Conservation (phyloP, 2,113 vertebrate species). For the Cacatua alba region DNA sequence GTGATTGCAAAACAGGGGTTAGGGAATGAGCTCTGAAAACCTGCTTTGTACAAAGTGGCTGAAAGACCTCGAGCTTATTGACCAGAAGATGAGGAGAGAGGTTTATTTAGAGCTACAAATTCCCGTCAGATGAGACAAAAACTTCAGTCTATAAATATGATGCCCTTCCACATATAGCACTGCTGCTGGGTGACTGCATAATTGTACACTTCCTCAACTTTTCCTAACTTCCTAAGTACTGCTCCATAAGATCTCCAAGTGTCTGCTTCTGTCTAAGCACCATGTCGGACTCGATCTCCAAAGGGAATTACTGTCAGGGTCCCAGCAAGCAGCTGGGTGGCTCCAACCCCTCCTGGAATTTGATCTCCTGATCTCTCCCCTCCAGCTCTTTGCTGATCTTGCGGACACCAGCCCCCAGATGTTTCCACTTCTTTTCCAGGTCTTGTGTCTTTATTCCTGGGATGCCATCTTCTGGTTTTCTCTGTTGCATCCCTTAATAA, state of each 20-base stretch:
- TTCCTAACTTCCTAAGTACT: not conserved
- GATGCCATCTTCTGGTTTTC: not conserved
- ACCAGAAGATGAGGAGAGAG: not conserved
- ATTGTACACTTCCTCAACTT: not conserved
- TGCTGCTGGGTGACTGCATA: not conserved
- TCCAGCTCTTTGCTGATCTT: not conserved
- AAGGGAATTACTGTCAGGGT: not conserved
- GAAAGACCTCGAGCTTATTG: not conserved
- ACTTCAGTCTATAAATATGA: not conserved
- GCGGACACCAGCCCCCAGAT: not conserved
- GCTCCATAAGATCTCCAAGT: not conserved
- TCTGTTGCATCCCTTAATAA: constrained; percentile 20
- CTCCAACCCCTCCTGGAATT: not conserved
- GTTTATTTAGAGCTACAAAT: not conserved
- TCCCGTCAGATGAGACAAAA: not conserved
- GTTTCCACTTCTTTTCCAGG: constrained; percentile 34
- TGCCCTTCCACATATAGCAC: not conserved
- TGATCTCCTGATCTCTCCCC: not conserved
- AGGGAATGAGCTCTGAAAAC: not conserved
- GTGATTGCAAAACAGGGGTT: not conserved
- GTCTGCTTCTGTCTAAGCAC: not conserved
- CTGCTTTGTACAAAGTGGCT: not conserved
- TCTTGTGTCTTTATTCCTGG: constrained; percentile 17
- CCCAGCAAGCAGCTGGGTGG: not conserved
- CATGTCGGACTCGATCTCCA: not conserved